Conservation (phyloP, 2,113 vertebrate species). For the Scomber japonicus region DNA sequence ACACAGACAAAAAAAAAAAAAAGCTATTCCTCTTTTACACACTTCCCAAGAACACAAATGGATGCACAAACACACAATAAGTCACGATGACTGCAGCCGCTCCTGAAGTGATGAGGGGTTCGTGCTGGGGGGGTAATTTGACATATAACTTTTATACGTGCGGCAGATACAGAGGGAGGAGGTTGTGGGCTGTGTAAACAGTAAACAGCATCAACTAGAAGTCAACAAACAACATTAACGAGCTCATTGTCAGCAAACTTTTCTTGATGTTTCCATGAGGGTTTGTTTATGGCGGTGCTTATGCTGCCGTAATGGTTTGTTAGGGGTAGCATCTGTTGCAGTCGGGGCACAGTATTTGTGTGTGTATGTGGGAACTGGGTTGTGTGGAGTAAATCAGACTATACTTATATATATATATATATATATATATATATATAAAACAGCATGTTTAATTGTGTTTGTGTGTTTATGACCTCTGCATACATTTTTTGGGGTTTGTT, state of each 20-base stretch:
- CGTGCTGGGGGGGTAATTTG: slow-evolving; percentile 15
- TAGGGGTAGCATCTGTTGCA: slow-evolving; percentile 60
- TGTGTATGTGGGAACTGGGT: neutral
- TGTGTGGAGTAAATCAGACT: slow-evolving; percentile 1
- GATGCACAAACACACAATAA: slow-evolving; percentile 33
- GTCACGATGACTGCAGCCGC: slow-evolving; percentile 24
- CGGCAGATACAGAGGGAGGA: slow-evolving; percentile 16
- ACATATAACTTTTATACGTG: slow-evolving; percentile 36
- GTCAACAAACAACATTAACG: slow-evolving; percentile 58
- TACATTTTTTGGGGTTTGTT: too few species aligned
- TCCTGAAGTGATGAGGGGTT: neutral
- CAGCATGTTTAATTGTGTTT: too few species aligned
- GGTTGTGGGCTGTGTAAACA: slow-evolving; percentile 26
- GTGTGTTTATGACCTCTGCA: too few species aligned
- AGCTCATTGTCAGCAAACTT: slow-evolving; percentile 72
- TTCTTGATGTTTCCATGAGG: slow-evolving; percentile 65
- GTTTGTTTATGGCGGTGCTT: slow-evolving; percentile 59
- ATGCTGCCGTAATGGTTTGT: slow-evolving; percentile 63
- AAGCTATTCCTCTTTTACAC: slow-evolving; percentile 36
- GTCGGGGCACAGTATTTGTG: slow-evolving; percentile 12
- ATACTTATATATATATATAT: too few species aligned
- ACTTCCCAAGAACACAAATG: slow-evolving; percentile 22
- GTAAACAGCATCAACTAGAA: slow-evolving; percentile 43
- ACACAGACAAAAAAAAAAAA: slow-evolving; percentile 6
- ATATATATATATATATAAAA: too few species aligned